phyloP scores from a whole-genome alignment of 1,140 invertebrate genomes.

The Drosophila triauraria region DNA sequence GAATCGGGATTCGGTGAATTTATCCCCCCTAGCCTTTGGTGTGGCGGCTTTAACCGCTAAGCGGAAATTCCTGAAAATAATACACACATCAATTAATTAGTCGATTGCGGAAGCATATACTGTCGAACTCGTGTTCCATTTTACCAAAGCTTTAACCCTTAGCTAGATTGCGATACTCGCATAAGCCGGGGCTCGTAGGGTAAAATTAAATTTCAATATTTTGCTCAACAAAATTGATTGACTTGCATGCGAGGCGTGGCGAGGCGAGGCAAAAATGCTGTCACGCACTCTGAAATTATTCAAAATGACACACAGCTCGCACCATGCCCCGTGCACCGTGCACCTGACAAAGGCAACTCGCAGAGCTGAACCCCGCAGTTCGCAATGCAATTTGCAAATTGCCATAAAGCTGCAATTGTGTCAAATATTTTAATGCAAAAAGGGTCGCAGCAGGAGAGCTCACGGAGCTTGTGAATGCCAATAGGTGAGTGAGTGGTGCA shows the following conservation, averaged over 20 bases:
- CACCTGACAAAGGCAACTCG: constrained; percentile 45
- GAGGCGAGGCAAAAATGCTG: constrained; percentile 38
- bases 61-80: constrained; percentile 21
- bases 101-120: neutral
- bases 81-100: constrained; percentile 29
- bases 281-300: constrained; percentile 63
- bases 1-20: constrained; percentile 35
- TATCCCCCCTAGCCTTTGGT: neutral
- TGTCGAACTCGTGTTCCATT: neutral
- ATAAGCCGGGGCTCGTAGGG: neutral
- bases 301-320: constrained; percentile 49
- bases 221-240: constrained; percentile 49
- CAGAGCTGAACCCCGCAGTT: constrained; percentile 23
- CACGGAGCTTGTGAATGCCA: constrained; percentile 11
- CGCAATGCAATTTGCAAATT: constrained; percentile 70
- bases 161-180: neutral
- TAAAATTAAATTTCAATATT: constrained; percentile 46
- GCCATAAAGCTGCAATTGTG: constrained; percentile 57
- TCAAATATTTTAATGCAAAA: constrained; percentile 76
- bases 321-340: neutral
- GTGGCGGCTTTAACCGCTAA: constrained; percentile 17
- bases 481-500: neutral
- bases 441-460: constrained; percentile 45
- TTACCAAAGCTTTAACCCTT: constrained; percentile 1
- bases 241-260: constrained; percentile 66